phyloP scores from a whole-genome alignment of 2,797 vertebrate species.

The Spinus olivaceus region DNA sequence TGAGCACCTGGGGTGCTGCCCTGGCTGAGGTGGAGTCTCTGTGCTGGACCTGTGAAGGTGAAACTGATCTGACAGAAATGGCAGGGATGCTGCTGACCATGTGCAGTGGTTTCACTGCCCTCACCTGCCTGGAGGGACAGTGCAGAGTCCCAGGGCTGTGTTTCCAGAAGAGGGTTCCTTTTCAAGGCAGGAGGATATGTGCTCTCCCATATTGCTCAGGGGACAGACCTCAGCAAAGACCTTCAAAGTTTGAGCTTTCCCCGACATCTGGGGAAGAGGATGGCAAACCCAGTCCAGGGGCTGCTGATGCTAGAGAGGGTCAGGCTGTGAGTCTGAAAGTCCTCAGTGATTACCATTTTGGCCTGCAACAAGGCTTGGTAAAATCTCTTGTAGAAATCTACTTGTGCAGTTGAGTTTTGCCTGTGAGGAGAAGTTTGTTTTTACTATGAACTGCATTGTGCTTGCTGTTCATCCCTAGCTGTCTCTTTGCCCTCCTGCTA shows the following conservation, averaged over 20 bases:
- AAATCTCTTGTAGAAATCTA: neutral
- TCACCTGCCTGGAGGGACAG: neutral
- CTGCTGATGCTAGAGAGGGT: neutral
- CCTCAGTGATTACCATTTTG: neutral
- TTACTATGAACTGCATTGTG: neutral
- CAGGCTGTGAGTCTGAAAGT: neutral
- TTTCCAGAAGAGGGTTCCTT: neutral
- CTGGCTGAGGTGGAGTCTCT: neutral
- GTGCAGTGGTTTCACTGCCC: neutral
- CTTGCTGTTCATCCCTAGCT: neutral
- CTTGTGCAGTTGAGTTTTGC: neutral
- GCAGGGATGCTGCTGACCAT: neutral
- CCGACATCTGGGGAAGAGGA: neutral
- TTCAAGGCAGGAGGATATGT: fast-evolving
- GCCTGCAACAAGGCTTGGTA: neutral
- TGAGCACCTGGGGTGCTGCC: neutral
- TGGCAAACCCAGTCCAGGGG: neutral
- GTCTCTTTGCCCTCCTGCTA: constrained; percentile 38
- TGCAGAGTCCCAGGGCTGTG: fast-evolving
- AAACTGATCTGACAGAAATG: fast-evolving
- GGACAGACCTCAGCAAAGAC: neutral
- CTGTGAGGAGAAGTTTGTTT: neutral
- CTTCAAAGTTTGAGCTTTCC: neutral
- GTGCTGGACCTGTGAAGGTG: neutral
- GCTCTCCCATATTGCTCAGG: fast-evolving